Evolutionary conservation across 35 echinoderm and acorn worm species (phyloP).

Genomic region (Antedon bifida): DNA sequence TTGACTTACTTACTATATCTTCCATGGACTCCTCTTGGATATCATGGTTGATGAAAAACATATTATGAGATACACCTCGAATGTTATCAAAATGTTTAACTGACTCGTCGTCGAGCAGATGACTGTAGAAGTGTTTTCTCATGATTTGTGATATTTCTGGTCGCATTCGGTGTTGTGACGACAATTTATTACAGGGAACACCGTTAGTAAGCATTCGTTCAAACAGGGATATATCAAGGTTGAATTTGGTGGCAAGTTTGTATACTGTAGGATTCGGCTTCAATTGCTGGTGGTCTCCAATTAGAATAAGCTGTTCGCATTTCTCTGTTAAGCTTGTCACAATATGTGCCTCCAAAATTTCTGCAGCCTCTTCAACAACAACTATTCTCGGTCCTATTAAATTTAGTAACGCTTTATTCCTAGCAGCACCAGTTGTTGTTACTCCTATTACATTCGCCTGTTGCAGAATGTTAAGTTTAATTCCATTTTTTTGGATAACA

Average conservation of each 20-base stretch:
- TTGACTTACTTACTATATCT: slow-evolving; percentile 51
- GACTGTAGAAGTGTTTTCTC: slow-evolving; percentile 45
- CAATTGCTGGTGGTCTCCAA: slow-evolving; percentile 90
- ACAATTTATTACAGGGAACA: slow-evolving; percentile 36
- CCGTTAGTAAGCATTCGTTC: slow-evolving; percentile 74
- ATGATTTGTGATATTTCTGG: slow-evolving; percentile 24
- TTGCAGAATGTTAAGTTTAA: slow-evolving; percentile 30
- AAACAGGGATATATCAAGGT: slow-evolving; percentile 72
- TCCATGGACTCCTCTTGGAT: slow-evolving; percentile 20
- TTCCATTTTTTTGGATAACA: slow-evolving; percentile 36
- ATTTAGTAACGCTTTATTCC: slow-evolving; percentile 33
- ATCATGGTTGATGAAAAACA: slow-evolving; percentile 69
- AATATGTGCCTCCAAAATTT: slow-evolving; percentile 78
- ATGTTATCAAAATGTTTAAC: slow-evolving; percentile 29
- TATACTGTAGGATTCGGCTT: slow-evolving; percentile 80
- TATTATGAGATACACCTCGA: slow-evolving; percentile 32
- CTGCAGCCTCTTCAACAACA: slow-evolving; percentile 86
- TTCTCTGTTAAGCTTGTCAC: slow-evolving; percentile 26
- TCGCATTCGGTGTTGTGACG: slow-evolving; percentile 14
- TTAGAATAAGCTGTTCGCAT: slow-evolving; percentile 75
- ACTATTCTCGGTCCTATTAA: slow-evolving; percentile 49
- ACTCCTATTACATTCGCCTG: slow-evolving; percentile 76
- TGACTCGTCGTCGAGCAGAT: slow-evolving; percentile 45
- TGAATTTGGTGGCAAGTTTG: slow-evolving; percentile 46
- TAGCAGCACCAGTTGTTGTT: slow-evolving; percentile 76